phyloP scores from a whole-genome alignment of 2,888 invertebrate species.

The Xestobium rufovillosum region DNA sequence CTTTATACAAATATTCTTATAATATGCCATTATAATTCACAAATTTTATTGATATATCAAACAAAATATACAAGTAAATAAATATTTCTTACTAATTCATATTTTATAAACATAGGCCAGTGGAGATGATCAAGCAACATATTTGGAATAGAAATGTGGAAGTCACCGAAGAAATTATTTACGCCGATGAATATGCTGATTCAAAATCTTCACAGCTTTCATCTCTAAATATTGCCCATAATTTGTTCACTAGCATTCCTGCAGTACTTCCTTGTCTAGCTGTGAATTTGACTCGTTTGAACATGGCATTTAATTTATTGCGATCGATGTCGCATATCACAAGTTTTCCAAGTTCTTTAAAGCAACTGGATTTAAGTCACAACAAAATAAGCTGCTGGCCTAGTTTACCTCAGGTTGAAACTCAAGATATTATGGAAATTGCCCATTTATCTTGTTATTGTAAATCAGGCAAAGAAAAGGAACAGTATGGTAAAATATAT shows the following conservation, averaged over 20 bases:
- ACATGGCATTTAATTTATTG: slow-evolving; percentile 83
- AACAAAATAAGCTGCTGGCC: slow-evolving; percentile 90
- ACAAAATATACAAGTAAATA: too few relatives aligned
- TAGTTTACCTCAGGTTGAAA: slow-evolving; percentile 65
- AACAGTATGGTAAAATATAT: too few relatives aligned
- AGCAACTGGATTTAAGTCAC: slow-evolving; percentile 87
- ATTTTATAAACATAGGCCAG: too few relatives aligned
- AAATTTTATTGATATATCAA: too few relatives aligned
- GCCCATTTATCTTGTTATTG: slow-evolving; percentile 69
- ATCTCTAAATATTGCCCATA: slow-evolving; percentile 82
- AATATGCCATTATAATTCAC: too few relatives aligned
- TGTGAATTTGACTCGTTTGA: slow-evolving; percentile 75
- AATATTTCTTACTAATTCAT: too few relatives aligned
- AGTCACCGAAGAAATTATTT: slow-evolving; percentile 57
- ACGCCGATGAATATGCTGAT: slow-evolving; percentile 49
- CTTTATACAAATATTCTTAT: too few relatives aligned
- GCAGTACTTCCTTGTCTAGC: slow-evolving; percentile 85
- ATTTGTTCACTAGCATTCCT: slow-evolving; percentile 83
- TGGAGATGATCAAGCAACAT: slow-evolving; percentile 67
- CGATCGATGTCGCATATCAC: slow-evolving; percentile 80
- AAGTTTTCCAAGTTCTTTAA: slow-evolving; percentile 80
- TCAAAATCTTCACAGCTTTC: slow-evolving; percentile 59
- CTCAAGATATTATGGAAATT: slow-evolving; percentile 52
- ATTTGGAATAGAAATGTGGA: slow-evolving; percentile 65
- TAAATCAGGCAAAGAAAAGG: too few relatives aligned